Conservation (phyloP, 2,113 vertebrate species). For the Boulengeromyrus knoepffleri region DNA sequence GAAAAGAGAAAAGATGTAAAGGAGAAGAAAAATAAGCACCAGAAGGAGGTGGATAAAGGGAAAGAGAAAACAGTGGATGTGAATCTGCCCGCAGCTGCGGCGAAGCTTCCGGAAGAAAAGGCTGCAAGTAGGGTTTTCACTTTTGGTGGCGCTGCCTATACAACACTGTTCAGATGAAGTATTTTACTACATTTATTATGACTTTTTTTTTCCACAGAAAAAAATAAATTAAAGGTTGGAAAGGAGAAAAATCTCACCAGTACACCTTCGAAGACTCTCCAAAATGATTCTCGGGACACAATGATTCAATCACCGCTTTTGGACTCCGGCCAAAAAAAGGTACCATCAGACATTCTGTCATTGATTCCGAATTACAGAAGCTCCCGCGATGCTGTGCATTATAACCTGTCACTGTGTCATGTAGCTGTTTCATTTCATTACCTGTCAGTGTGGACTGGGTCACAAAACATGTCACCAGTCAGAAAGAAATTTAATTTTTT, state of each 20-base stretch:
- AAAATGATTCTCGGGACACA: background rate
- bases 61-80: background rate
- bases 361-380: background rate
- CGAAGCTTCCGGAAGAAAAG: constrained; percentile 25
- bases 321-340: constrained; percentile 35
- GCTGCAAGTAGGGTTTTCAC: constrained; percentile 42
- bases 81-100: constrained; percentile 1
- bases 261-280: background rate
- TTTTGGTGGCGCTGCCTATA: background rate
- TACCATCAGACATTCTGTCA: background rate
- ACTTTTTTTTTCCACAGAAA: constrained; percentile 34
- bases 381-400: background rate
- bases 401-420: background rate
- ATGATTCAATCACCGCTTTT: background rate
- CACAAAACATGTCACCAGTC: background rate
- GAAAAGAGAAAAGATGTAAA: constrained; percentile 33
- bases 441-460: background rate
- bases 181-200: background rate
- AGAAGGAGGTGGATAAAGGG: background rate
- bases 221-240: constrained; percentile 31
- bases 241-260: constrained; percentile 23
- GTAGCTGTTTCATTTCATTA: background rate
- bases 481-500: background rate
- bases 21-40: constrained; percentile 15
- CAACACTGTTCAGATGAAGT: background rate